Evolutionary conservation across 1,140 invertebrate genomes (phyloP).

Genomic region (silkworm (Bombyx mori)): DNA sequence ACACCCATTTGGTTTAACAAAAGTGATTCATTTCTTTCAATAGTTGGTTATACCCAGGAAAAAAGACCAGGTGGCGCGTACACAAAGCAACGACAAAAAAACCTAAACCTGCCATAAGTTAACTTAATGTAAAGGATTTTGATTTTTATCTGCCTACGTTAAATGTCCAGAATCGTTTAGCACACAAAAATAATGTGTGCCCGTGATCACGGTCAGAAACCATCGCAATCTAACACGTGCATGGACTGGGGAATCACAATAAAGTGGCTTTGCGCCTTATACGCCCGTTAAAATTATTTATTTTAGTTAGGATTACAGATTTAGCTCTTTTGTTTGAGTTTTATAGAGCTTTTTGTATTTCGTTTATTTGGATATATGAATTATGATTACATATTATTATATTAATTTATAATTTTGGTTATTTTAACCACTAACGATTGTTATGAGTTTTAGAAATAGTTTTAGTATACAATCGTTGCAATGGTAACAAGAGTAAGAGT

Average conservation of each 20-base stretch:
- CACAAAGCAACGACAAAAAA: constrained; percentile 47
- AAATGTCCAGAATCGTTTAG: constrained; percentile 34
- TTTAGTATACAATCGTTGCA: too few relatives aligned
- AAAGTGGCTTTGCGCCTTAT: constrained; percentile 42
- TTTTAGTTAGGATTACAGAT: constrained; percentile 18
- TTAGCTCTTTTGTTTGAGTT: too few relatives aligned
- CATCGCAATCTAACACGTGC: constrained; percentile 57
- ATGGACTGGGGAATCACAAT: constrained; percentile 39
- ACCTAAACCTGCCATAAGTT: constrained; percentile 23
- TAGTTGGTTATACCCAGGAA: constrained; percentile 41
- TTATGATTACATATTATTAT: too few relatives aligned
- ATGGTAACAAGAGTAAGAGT: too few relatives aligned
- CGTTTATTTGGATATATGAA: too few relatives aligned
- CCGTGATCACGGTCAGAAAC: constrained; percentile 30
- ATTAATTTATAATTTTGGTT: too few relatives aligned
- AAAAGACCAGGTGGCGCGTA: constrained; percentile 62
- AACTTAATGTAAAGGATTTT: constrained; percentile 26
- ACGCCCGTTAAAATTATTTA: constrained; percentile 33
- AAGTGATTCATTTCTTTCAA: constrained; percentile 48
- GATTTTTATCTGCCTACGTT: constrained; percentile 19
- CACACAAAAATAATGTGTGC: constrained; percentile 18
- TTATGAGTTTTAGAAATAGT: too few relatives aligned
- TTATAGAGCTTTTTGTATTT: too few relatives aligned
- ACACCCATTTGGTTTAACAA: constrained; percentile 18
- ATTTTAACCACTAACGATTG: too few relatives aligned